Conservation (phyloP, 1,140 invertebrate species). For the Zaprionus camerounensis region DNA sequence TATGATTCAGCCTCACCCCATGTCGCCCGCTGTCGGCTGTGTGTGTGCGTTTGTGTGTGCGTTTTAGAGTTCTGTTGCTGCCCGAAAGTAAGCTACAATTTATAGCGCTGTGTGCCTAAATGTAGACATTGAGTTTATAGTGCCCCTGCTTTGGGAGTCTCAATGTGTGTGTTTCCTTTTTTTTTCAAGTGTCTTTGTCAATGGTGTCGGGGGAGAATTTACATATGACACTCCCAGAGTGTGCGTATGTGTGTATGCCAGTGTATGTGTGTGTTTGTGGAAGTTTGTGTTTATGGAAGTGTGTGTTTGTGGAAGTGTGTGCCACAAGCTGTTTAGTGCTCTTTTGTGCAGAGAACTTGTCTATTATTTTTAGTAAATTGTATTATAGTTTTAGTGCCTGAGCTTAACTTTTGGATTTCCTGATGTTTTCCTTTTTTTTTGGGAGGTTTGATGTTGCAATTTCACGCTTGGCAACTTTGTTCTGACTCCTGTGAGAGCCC, state of each 20-base stretch:
- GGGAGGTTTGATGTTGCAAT: conserved; percentile 70
- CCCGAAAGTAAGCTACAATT: conserved; percentile 72
- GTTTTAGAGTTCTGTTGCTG: conserved; percentile 69
- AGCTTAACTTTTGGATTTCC: conserved; percentile 51
- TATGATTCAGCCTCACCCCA: conserved; percentile 36
- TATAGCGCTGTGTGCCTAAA: conserved; percentile 72
- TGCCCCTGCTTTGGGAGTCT: conserved; percentile 41
- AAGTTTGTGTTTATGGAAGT: conserved; percentile 32
- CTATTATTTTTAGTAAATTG: conserved; percentile 81
- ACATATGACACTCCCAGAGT: conserved; percentile 74
- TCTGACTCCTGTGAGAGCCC: conserved; percentile 50
- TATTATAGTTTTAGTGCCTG: conserved; percentile 80
- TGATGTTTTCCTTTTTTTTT: conserved; percentile 13
- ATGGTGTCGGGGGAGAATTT: conserved; percentile 80
- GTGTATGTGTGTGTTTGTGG: conserved; percentile 12
- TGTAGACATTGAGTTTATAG: conserved; percentile 78
- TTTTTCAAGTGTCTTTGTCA: conserved; percentile 75
- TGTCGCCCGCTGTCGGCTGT: conserved; percentile 2
- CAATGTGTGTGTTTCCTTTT: conserved; percentile 30
- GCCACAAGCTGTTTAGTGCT: conserved; percentile 66
- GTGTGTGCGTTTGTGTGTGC: conserved; percentile 44
- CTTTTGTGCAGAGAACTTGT: conserved; percentile 66
- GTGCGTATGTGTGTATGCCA: conserved; percentile 25
- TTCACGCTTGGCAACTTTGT: conserved; percentile 77
- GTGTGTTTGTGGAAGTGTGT: conserved; percentile 46